A percentile compares a stretch with the other conserved stretches of the same genome.
Conservation (phyloP, 64 coral and sea anemone genomes). For the Actinia tenebrosa region DNA sequence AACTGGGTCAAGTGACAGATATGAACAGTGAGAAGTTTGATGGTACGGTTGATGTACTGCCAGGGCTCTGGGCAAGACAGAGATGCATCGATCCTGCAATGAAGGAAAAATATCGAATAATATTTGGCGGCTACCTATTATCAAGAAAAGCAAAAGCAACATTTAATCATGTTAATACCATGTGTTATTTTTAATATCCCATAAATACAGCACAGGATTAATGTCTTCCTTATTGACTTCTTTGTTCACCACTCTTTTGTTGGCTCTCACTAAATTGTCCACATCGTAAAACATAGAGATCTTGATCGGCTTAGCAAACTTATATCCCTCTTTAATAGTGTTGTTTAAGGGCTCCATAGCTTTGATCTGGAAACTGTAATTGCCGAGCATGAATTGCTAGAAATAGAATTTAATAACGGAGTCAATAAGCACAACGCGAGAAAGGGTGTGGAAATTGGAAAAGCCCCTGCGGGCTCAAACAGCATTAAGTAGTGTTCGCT, state of each 20-base stretch:
- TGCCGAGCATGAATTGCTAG: conserved; percentile 94
- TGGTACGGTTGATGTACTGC: conserved; percentile 70
- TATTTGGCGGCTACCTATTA: not conserved
- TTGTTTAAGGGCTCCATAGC: conserved; percentile 58
- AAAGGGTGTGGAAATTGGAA: no score
- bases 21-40: conserved; percentile 61
- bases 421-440: not conserved
- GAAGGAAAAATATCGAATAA: not conserved
- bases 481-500: no score
- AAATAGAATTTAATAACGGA: not conserved
- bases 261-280: conserved; percentile 75
- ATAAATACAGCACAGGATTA: conserved; percentile 79
- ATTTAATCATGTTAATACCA: conserved; percentile 39
- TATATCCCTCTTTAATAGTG: conserved; percentile 56
- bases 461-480: no score
- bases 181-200: conserved; percentile 73
- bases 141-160: not conserved
- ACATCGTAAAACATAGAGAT: conserved; percentile 88
- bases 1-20: conserved; percentile 92
- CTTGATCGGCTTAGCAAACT: conserved; percentile 74
- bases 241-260: conserved; percentile 66
- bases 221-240: conserved; percentile 67
- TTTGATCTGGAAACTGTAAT: conserved; percentile 96
- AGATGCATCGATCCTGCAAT: conserved; percentile 65
- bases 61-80: conserved; percentile 70